Percentiles rank a stretch among this genome's conserved stretches.
Evolutionary conservation across 1,140 invertebrate genomes (phyloP).

Genomic region (Drosophila sechellia): DNA sequence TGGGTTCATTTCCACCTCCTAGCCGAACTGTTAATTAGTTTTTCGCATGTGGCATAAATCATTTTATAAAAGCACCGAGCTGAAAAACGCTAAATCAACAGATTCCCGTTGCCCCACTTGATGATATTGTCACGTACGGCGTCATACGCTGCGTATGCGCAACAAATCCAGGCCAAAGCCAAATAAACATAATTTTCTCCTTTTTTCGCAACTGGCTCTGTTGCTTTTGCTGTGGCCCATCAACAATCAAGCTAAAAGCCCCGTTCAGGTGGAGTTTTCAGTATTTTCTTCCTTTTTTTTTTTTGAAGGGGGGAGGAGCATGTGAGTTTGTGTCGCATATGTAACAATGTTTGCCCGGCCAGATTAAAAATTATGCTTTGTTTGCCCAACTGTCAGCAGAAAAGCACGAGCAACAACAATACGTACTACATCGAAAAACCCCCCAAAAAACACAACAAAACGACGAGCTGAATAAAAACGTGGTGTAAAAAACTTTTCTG

Average conservation of each 20-base stretch:
- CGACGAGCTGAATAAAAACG: slow-evolving; percentile 15
- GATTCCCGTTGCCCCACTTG: slow-evolving; percentile 26
- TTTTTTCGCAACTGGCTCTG: slow-evolving; percentile 5
- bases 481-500: slow-evolving; percentile 52
- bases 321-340: slow-evolving; percentile 59
- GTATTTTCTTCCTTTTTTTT: background rate
- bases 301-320: background rate
- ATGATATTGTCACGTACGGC: slow-evolving; percentile 77
- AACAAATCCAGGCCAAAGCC: slow-evolving; percentile 68
- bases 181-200: slow-evolving; percentile 75
- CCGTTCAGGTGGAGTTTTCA: slow-evolving; percentile 57
- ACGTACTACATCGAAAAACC: slow-evolving; percentile 32
- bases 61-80: slow-evolving; percentile 9
- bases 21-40: slow-evolving; percentile 23
- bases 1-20: background rate
- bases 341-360: slow-evolving; percentile 78
- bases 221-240: slow-evolving; percentile 37
- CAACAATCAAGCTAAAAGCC: slow-evolving; percentile 80
- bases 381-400: slow-evolving; percentile 81
- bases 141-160: slow-evolving; percentile 60
- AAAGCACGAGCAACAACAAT: slow-evolving; percentile 49
- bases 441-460: background rate
- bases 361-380: slow-evolving; percentile 83
- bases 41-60: slow-evolving; percentile 4
- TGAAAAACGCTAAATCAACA: slow-evolving; percentile 66